Evolutionary conservation across 2,888 invertebrate species (phyloP), one percentile per base, ranked within the genome.

Genomic region (Gonocerus acuteangulatus): DNA sequence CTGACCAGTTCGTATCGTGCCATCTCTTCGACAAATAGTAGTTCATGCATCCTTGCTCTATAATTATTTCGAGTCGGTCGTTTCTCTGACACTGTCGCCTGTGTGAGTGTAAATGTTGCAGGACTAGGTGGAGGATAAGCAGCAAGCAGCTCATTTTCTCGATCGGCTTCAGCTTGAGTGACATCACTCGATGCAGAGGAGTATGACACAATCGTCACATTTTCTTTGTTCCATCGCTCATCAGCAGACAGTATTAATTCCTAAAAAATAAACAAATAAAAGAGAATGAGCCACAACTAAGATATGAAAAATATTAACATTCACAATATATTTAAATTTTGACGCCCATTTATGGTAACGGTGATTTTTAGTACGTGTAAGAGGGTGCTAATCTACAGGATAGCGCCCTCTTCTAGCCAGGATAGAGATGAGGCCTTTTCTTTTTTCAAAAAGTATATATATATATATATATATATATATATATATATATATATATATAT

Each of bases 11-110:
- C 83, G 67, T 80, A 79, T 67, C 87, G 80, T 2, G 87, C 86
- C 73, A 88, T 81, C 74, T 89, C 89, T 73, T 89, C 89, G 22
- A 88, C 81, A 67, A 81, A 82, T 2, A 89, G 75, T 69, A 89
- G 73, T 69, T 87, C 86, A 70, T 89, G 88, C 77, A 87, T 84
- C 67, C 87, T 79, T 6, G 79, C 80, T 39, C 82, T 77, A 71
- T 89, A 89, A 72, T 87, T 88, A 65, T 82, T 82, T 65, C 80
- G 79, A 1, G 83, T 84, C 49, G 83, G 74, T 45, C 77, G 76
- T 66, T 79, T 79, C 61, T 84, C 84, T 16, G 78, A 76, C 62
- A 86, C 79, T 0, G 86, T 83, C 0, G 83, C 80, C 67, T 85
- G 85, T 0, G 85, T 84, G 7, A 87, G 73, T 2, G 80, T 78